These are phyloP conservation scores for Mercenaria mercenaria DNA, from an alignment of 1,140 invertebrate genomes.

Conservation along the genomic window DNA sequence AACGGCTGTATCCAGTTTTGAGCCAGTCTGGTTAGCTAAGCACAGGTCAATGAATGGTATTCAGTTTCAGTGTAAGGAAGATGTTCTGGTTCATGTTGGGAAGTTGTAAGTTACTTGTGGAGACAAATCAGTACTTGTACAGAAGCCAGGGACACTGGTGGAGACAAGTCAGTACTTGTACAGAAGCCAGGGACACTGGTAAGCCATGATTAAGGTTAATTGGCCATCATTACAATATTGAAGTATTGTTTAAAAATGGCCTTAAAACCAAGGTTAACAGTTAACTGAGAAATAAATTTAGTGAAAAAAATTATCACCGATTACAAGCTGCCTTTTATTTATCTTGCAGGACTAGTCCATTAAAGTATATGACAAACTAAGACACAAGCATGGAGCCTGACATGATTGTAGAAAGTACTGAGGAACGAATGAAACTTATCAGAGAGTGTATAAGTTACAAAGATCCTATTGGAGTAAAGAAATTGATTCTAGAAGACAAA, in stretches of 20 bases:
- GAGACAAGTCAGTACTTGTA: too few relatives aligned
- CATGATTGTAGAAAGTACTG: neutral
- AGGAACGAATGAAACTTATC: constrained; percentile 40
- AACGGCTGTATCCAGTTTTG: too few relatives aligned
- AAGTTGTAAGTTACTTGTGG: too few relatives aligned
- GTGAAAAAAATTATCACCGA: neutral
- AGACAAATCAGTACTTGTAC: too few relatives aligned
- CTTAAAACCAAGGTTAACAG: too few relatives aligned
- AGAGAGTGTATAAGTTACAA: constrained; percentile 8
- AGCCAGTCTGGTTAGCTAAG: too few relatives aligned
- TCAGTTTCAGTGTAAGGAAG: too few relatives aligned
- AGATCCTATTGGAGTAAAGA: constrained; percentile 41
- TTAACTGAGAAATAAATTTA: neutral
- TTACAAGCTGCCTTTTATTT: constrained; percentile 45
- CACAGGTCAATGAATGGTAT: too few relatives aligned
- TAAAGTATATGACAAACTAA: neutral
- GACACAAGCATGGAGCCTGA: constrained; percentile 9
- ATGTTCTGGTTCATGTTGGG: too few relatives aligned
- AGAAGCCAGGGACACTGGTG: too few relatives aligned
- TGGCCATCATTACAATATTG: neutral
- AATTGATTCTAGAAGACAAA: constrained; percentile 50
- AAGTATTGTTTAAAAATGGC: neutral
- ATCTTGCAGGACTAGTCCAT: constrained; percentile 12
- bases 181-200: neutral
- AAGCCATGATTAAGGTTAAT: neutral